These are phyloP conservation scores for Desmophyllum pertusum DNA, from an alignment of 92 coral and sea anemone species.

Conservation along the genomic window DNA sequence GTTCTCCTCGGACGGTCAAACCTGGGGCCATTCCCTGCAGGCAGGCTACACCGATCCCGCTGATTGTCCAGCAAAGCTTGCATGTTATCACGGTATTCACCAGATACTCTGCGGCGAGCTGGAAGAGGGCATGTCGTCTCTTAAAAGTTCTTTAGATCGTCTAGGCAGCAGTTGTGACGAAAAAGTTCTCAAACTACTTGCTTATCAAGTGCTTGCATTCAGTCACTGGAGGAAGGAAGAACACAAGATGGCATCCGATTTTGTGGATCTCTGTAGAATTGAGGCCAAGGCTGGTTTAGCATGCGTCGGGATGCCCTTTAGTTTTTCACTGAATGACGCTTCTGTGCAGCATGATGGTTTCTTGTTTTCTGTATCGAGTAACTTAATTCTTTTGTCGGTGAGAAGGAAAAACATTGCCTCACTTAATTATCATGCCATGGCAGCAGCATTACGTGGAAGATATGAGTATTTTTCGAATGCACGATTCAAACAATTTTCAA, in stretches of 20 bases:
- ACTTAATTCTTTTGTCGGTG: too few species aligned
- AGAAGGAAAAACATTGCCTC: too few species aligned
- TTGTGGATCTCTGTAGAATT: too few species aligned
- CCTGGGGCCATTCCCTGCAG: slow-evolving; percentile 2
- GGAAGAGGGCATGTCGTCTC: not conserved
- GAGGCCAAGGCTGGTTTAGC: not conserved
- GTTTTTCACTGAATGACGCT: not conserved
- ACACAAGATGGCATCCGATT: not conserved
- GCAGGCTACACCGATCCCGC: slow-evolving; percentile 1
- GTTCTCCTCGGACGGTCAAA: not conserved
- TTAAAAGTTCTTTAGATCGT: not conserved
- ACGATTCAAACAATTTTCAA: too few species aligned
- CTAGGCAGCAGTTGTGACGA: not conserved
- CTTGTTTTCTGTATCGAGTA: too few species aligned
- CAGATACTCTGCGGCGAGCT: not conserved
- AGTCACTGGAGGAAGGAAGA: not conserved
- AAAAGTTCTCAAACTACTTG: not conserved
- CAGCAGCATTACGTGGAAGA: too few species aligned
- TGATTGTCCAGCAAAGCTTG: slow-evolving; percentile 23
- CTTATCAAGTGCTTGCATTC: not conserved
- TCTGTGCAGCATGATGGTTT: too few species aligned
- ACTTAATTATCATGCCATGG: too few species aligned
- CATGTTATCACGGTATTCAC: not conserved
- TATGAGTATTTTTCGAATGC: too few species aligned
- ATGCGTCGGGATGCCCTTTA: not conserved